phyloP scores from a whole-genome alignment of 1,140 invertebrate species.

The Solenopsis invicta region DNA sequence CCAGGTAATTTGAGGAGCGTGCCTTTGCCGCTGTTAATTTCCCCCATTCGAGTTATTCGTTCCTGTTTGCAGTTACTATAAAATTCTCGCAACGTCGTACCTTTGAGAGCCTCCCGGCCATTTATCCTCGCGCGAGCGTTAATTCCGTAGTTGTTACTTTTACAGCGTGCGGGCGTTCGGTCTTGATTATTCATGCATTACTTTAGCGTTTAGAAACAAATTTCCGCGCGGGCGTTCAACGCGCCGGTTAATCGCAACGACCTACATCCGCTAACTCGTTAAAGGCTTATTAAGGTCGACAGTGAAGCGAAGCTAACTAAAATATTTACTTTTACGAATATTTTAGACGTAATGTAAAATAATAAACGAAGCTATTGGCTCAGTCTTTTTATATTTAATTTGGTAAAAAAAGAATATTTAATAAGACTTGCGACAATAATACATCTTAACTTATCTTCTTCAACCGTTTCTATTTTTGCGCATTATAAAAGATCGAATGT shows the following conservation, averaged over 20 bases:
- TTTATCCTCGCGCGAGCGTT: conserved; percentile 16
- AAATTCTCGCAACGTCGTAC: conserved; percentile 10
- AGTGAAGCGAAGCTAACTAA: neutral
- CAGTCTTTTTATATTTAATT: neutral
- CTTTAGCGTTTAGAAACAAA: conserved; percentile 41
- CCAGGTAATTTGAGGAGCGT: conserved; percentile 85
- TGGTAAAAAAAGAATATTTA: neutral
- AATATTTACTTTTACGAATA: neutral
- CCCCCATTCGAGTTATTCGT: neutral
- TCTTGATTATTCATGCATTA: conserved; percentile 56
- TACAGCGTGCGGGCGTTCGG: neutral
- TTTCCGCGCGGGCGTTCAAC: conserved; percentile 5
- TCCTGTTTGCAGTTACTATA: conserved; percentile 28
- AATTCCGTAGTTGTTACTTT: conserved; percentile 1
- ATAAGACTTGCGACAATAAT: neutral
- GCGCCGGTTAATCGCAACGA: conserved; percentile 25
- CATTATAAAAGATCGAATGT: neutral
- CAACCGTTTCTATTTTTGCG: neutral
- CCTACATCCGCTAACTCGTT: conserved; percentile 35
- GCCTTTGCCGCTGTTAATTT: conserved; percentile 39
- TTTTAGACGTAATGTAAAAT: neutral
- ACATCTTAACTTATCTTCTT: no score
- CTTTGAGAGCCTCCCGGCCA: conserved; percentile 10
- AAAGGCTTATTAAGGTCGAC: conserved; percentile 5
- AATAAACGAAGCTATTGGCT: neutral